A percentile compares a stretch with the other conserved stretches of the same genome.
phyloP scores from a whole-genome alignment of 92 coral and sea anemone genomes.

The Epizoanthus stellaris region DNA sequence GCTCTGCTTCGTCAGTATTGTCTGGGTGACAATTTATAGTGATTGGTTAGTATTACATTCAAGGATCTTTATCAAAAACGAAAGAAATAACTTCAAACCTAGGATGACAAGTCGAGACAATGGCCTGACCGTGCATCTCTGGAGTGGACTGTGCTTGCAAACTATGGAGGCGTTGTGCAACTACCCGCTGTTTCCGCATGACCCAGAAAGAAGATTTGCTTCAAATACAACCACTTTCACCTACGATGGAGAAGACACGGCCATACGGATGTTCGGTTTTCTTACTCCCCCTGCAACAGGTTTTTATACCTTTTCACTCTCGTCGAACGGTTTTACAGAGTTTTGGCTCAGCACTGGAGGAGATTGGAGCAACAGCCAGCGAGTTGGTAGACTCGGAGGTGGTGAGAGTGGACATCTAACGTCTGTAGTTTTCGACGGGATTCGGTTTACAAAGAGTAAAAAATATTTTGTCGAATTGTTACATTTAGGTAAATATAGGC shows the following conservation, averaged over 20 bases:
- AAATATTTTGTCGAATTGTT: conserved; percentile 1
- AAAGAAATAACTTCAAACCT: background rate
- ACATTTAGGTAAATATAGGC: conserved; percentile 10
- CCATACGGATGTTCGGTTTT: conserved; percentile 17
- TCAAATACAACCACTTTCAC: background rate
- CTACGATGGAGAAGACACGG: conserved; percentile 6
- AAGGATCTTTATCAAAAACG: background rate
- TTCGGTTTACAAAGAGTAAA: background rate
- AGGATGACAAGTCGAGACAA: background rate
- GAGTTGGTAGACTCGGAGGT: background rate
- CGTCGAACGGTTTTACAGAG: conserved; percentile 13
- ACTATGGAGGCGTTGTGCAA: conserved; percentile 5
- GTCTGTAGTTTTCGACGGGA: background rate
- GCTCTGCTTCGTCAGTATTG: conserved; percentile 4
- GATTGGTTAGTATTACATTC: background rate
- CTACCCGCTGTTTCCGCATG: conserved; percentile 17
- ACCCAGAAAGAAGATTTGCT: background rate
- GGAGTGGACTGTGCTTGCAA: conserved; percentile 18
- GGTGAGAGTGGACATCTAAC: background rate
- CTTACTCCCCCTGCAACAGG: conserved; percentile 8
- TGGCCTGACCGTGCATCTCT: conserved; percentile 3
- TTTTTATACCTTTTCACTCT: background rate
- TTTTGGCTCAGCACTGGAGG: conserved; percentile 5
- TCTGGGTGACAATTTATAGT: background rate
- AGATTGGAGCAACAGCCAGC: background rate